These are phyloP conservation scores for Microtus montanus DNA, from an alignment of 2,113 vertebrate genomes.

Conservation along the genomic window DNA sequence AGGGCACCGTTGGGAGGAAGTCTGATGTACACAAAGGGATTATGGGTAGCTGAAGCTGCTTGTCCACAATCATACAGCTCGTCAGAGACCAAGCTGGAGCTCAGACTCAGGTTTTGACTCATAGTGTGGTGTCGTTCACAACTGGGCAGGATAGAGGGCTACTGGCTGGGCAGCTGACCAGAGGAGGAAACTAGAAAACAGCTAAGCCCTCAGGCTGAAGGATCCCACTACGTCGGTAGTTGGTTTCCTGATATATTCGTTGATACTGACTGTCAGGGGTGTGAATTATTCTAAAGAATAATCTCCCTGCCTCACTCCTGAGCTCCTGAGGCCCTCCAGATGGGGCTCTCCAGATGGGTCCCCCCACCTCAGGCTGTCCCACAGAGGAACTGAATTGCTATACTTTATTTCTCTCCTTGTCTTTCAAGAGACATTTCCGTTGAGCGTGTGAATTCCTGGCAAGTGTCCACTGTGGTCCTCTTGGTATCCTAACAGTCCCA, in stretches of 20 bases:
- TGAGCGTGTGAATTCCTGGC: rapidly evolving
- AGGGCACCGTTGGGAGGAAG: not conserved
- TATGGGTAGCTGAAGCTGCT: not conserved
- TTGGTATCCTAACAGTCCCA: not conserved
- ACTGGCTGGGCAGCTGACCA: rapidly evolving
- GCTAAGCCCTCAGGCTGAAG: not conserved
- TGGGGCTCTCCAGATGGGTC: not conserved
- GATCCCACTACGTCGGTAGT: not conserved
- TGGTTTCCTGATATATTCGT: rapidly evolving
- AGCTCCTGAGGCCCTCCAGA: not conserved
- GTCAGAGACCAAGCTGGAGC: not conserved
- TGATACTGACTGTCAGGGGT: not conserved
- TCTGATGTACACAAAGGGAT: not conserved
- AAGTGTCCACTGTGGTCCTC: not conserved
- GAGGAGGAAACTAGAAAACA: no score
- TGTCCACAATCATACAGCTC: not conserved
- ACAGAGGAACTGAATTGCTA: not conserved
- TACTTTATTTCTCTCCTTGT: rapidly evolving
- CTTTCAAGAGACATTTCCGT: not conserved
- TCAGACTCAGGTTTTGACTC: not conserved
- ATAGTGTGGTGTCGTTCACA: no score
- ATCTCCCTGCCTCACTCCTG: no score
- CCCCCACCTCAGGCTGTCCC: not conserved
- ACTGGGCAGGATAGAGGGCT: not conserved
- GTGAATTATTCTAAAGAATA: not conserved